A percentile compares a stretch with the other conserved stretches of the same genome.
Conservation (phyloP, 2,888 invertebrate species). For the Cyrtodaria siliqua region DNA sequence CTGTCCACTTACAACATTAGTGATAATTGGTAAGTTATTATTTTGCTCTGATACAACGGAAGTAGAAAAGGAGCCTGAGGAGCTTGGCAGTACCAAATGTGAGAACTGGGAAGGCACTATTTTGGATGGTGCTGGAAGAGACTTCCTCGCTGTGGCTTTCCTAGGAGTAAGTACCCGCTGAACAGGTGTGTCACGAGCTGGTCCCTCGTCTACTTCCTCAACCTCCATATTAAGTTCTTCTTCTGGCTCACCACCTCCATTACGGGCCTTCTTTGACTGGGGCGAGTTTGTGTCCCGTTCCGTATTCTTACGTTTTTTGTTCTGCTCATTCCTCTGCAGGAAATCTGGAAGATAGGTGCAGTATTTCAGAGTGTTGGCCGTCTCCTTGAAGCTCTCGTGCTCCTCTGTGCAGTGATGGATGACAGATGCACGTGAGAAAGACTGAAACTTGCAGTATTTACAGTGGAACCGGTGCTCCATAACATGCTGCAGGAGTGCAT, state of each 20-base stretch:
- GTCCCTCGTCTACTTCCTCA: slow-evolving; percentile 45
- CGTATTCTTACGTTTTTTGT: slow-evolving; percentile 17
- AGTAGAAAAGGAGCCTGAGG: background rate
- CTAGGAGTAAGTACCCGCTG: slow-evolving; percentile 13
- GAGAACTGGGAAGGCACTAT: background rate
- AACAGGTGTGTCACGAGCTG: slow-evolving; percentile 14
- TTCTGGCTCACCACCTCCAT: background rate
- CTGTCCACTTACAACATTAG: slow-evolving; percentile 58
- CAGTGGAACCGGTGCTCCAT: slow-evolving; percentile 80
- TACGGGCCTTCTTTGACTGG: slow-evolving; percentile 12
- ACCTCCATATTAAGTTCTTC: slow-evolving; percentile 22
- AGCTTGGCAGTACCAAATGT: background rate
- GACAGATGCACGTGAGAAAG: slow-evolving; percentile 77
- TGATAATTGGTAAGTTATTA: slow-evolving; percentile 43
- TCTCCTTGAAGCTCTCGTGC: slow-evolving; percentile 72
- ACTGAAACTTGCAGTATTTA: slow-evolving; percentile 77
- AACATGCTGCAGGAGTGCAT: slow-evolving; percentile 70
- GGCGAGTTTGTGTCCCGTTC: slow-evolving; percentile 18
- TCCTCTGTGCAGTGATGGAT: slow-evolving; percentile 71
- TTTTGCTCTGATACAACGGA: too few relatives aligned
- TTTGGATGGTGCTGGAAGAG: slow-evolving; percentile 1
- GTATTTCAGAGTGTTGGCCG: slow-evolving; percentile 69
- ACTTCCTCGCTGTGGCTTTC: slow-evolving; percentile 15
- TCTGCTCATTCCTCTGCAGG: slow-evolving; percentile 44
- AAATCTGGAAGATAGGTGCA: slow-evolving; percentile 76